Percentiles rank a stretch among this genome's conserved stretches.
phyloP scores from a whole-genome alignment of 2,888 invertebrate genomes.

The Teleiodes luculella region DNA sequence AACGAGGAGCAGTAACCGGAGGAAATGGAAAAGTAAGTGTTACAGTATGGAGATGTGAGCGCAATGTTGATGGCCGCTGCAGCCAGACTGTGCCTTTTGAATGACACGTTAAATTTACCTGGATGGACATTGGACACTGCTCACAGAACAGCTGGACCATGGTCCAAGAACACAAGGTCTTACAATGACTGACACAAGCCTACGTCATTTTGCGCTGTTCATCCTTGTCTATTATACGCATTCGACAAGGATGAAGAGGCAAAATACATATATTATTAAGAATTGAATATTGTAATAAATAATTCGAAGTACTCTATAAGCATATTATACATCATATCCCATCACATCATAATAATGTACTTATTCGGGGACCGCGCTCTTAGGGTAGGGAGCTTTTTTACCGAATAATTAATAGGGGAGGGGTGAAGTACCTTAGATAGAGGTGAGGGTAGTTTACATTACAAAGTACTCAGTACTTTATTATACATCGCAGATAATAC shows the following conservation, averaged over 20 bases:
- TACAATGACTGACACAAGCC: no score
- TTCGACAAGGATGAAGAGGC: no score
- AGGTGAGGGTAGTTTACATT: not conserved
- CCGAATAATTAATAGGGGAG: conserved; percentile 43
- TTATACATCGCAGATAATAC: no score
- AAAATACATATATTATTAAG: no score
- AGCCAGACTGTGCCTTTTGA: not conserved
- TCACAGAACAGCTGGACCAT: not conserved
- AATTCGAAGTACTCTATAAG: not conserved
- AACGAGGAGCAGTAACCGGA: conserved; percentile 59
- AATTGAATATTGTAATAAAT: not conserved
- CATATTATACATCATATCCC: conserved; percentile 26
- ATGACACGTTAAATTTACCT: no score
- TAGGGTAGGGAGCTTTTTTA: conserved; percentile 33
- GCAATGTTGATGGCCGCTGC: not conserved
- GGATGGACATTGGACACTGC: no score
- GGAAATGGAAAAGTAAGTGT: conserved; percentile 58
- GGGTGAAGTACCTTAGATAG: not conserved
- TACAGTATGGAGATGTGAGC: conserved; percentile 28
- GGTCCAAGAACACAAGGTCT: no score
- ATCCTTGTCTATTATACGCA: no score
- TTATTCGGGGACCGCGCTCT: conserved; percentile 26
- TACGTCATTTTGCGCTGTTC: no score
- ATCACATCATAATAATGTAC: conserved; percentile 45
- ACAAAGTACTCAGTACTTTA: no score